A percentile compares a stretch with the other conserved stretches of the same genome.
These are phyloP conservation scores for Hemitrygon akajei DNA, from an alignment of 2,797 vertebrate genomes.

Conservation along the genomic window DNA sequence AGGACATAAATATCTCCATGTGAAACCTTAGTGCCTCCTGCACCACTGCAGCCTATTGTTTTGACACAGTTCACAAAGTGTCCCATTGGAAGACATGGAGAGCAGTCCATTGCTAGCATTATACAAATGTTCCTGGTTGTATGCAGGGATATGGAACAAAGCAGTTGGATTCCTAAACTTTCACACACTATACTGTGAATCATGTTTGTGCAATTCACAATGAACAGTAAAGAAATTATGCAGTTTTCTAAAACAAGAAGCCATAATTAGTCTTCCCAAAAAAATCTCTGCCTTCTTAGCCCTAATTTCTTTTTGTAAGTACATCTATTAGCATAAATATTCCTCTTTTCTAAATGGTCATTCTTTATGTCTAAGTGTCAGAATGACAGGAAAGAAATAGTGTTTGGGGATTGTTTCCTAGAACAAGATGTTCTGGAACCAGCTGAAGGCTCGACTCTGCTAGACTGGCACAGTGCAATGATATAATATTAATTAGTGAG, in stretches of 20 bases:
- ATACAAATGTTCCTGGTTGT: constrained; percentile 14
- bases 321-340: neutral
- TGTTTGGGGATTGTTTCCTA: too few species aligned
- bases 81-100: neutral
- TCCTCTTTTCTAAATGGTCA: neutral
- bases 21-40: neutral
- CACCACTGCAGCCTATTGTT: neutral
- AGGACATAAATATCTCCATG: neutral
- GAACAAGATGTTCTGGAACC: too few species aligned
- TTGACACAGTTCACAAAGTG: neutral
- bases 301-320: neutral
- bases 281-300: neutral
- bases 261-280: neutral
- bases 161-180: neutral
- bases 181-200: neutral
- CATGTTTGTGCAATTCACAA: neutral
- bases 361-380: neutral
- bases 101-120: neutral
- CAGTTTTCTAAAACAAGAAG: neutral
- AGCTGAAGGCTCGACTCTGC: too few species aligned
- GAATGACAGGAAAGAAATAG: too few species aligned
- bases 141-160: neutral
- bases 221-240: neutral
- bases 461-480: too few species aligned
- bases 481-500: too few species aligned